Evolutionary conservation across 2,888 invertebrate species (phyloP).

Genomic region (Conchocele bisecta): DNA sequence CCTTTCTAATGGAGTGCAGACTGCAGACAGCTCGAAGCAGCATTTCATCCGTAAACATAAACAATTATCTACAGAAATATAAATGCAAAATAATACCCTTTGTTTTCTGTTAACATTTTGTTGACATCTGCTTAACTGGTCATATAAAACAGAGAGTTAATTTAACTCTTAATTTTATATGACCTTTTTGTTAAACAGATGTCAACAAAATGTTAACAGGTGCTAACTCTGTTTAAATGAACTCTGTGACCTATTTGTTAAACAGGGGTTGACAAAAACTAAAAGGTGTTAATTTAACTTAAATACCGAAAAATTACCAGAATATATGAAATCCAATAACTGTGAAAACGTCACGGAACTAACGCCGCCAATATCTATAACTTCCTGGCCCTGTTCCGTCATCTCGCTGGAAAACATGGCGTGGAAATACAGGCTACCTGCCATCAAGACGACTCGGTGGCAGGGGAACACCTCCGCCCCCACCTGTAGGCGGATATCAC

Average conservation of each 20-base stretch:
- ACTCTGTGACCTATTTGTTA: not conserved
- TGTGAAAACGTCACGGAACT: constrained; percentile 88
- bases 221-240: not conserved
- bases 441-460: constrained; percentile 91
- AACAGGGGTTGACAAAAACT: not conserved
- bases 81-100: no score
- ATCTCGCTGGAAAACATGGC: constrained; percentile 95
- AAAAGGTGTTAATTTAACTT: not conserved
- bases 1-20: no score
- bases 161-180: no score
- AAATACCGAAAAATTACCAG: constrained; percentile 87
- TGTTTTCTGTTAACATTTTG: no score
- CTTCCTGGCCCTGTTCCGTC: constrained; percentile 91
- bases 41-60: no score
- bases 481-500: constrained; percentile 70
- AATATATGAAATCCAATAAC: constrained; percentile 94
- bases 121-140: no score
- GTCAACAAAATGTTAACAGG: no score
- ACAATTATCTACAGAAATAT: no score
- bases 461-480: constrained; percentile 83
- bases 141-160: no score
- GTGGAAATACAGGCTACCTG: constrained; percentile 95
- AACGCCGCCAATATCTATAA: constrained; percentile 88
- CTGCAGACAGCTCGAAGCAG: no score
- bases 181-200: no score